These are phyloP conservation scores for Pheosia gnoma DNA, from an alignment of 2,888 invertebrate species.

Conservation along the genomic window DNA sequence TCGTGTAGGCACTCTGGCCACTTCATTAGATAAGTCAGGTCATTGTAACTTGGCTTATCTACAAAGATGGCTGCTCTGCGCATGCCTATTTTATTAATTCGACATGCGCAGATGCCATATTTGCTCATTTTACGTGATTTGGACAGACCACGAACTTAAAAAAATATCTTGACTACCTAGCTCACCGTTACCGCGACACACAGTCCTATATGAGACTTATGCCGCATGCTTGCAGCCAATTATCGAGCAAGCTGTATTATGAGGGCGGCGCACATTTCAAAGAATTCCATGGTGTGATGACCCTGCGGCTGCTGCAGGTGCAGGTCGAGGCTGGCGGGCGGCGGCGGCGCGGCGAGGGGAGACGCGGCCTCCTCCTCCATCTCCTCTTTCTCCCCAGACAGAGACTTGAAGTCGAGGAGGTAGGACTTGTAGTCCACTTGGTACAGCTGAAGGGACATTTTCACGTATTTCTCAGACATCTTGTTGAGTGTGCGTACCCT, in stretches of 20 bases:
- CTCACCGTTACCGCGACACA: too few species aligned
- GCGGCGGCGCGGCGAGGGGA: conserved; percentile 34
- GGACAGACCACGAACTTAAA: too few species aligned
- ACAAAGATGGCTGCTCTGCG: too few species aligned
- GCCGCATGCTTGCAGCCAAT: conserved; percentile 8
- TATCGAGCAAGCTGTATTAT: conserved; percentile 98
- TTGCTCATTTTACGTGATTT: too few species aligned
- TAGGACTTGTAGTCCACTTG: conserved; percentile 99
- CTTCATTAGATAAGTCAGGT: too few species aligned
- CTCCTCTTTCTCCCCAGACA: conserved; percentile 90
- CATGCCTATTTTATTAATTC: too few species aligned
- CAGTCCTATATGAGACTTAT: conserved; percentile 16
- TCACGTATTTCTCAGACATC: conserved; percentile 92
- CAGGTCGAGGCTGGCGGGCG: conserved; percentile 39
- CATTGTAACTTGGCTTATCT: too few species aligned
- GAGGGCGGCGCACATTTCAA: conserved; percentile 99
- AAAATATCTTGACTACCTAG: too few species aligned
- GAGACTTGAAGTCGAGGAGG: conserved; percentile 98
- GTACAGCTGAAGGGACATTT: conserved; percentile 99
- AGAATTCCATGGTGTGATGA: conserved; percentile 99
- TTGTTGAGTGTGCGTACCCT: conserved; percentile 96
- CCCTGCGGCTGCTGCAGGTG: conserved; percentile 77
- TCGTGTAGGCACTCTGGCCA: too few species aligned
- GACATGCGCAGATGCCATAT: too few species aligned
- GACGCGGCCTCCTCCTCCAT: conserved; percentile 65